phyloP scores from a whole-genome alignment of 2,797 vertebrate genomes.

The Sebastes elongatus region DNA sequence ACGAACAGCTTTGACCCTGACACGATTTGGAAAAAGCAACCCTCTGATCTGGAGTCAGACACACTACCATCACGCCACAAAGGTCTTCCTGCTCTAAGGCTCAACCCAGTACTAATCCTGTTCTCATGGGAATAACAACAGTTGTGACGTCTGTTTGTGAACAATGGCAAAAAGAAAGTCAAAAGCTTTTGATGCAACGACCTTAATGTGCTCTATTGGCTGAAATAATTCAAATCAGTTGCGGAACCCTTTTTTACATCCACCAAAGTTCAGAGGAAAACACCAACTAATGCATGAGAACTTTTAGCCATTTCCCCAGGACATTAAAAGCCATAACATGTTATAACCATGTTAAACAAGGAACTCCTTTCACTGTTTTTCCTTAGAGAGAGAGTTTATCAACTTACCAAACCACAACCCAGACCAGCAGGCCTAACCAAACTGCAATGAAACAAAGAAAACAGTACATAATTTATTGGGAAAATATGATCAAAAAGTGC shows the following conservation, averaged over 20 bases:
- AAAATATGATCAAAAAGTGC: not conserved
- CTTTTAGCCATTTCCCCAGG: not conserved
- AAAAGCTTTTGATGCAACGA: not conserved
- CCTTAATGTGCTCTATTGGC: not conserved
- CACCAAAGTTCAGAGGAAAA: not conserved
- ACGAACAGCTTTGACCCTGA: slow-evolving; percentile 2
- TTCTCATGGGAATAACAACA: not conserved
- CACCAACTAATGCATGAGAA: not conserved
- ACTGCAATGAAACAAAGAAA: not conserved
- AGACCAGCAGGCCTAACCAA: not conserved
- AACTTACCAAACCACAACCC: not conserved
- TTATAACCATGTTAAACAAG: not conserved
- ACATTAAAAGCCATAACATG: not conserved
- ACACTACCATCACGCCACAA: not conserved
- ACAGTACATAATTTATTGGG: not conserved
- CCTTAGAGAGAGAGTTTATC: not conserved
- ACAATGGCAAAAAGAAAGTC: not conserved
- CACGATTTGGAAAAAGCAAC: not conserved
- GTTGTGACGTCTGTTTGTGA: not conserved
- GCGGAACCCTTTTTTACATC: not conserved
- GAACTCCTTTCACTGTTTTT: not conserved
- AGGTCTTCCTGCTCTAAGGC: not conserved
- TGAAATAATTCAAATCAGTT: not conserved
- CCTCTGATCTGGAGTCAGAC: slow-evolving; percentile 17
- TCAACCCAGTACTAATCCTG: not conserved